phyloP scores from a whole-genome alignment of 2,113 vertebrate genomes.

The Chamaetylas fuelleborni region DNA sequence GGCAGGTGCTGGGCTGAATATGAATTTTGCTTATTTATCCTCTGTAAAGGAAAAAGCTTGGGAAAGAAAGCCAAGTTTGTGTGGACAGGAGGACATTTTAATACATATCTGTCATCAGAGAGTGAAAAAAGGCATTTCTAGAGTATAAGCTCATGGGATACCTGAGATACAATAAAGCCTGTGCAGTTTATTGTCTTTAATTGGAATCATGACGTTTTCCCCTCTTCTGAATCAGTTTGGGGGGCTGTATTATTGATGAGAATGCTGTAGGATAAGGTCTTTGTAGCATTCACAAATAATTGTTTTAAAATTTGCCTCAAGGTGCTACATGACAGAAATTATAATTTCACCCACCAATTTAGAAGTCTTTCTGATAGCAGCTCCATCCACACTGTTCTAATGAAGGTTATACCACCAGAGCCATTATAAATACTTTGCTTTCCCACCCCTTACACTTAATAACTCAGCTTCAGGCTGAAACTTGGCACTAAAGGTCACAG shows the following conservation, averaged over 20 bases:
- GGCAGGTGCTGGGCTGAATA: constrained; percentile 47
- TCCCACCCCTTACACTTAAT: constrained; percentile 31
- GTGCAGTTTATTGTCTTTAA: constrained; percentile 37
- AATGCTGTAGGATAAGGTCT: constrained; percentile 42
- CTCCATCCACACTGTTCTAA: neutral
- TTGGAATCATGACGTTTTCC: neutral
- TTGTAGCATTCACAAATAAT: constrained; percentile 64
- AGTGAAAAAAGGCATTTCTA: constrained; percentile 4
- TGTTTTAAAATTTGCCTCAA: constrained; percentile 66
- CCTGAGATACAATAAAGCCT: neutral
- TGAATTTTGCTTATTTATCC: constrained; percentile 70
- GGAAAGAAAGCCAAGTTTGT: neutral
- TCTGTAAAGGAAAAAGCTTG: constrained; percentile 44
- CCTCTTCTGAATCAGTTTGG: neutral
- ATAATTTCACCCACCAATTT: constrained; percentile 26
- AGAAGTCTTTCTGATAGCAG: constrained; percentile 7
- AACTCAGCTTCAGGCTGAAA: constrained; percentile 32
- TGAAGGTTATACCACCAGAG: constrained; percentile 1
- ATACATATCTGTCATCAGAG: neutral
- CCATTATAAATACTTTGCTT: constrained; percentile 5
- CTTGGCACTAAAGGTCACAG: neutral
- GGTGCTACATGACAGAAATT: constrained; percentile 45
- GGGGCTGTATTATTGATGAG: constrained; percentile 43
- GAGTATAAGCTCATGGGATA: neutral
- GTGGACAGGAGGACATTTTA: constrained; percentile 41